Base-by-base conservation (phyloP, 2,888 invertebrate genomes). In the Drosophila nr. medialis region DNA sequence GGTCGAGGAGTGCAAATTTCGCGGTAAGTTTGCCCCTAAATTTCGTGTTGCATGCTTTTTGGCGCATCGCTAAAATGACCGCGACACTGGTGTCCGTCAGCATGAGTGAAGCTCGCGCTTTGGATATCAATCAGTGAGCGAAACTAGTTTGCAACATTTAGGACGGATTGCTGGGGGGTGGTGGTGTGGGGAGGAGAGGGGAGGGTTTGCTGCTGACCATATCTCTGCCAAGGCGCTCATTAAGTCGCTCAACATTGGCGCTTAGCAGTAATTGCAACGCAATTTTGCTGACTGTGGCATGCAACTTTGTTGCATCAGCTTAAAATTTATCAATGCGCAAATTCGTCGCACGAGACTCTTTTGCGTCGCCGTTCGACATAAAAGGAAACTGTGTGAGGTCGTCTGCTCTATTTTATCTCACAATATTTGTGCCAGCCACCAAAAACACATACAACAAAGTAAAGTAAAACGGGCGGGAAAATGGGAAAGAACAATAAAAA, bases 1-100 rank as follows among this genome's bases (percentile, higher is more conserved):
- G 90, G 94, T 95, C 50, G 94, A 95, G 75, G 94, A 95, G 92
- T 97, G 97, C 93, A 95, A 95, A 94, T 95, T 96, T 95, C 93
- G 92, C 94, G 93, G 91, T 91, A 72, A 88, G 91, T 91, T 18
- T 2, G 2, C 2, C 5, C 15, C 10, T 30, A 7, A 27, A 30
- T 8, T 50, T 42, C 15, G 2, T 45, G 49, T 29, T 59, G 88
- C 90, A 78, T 84, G 75, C 79, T 84, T 81, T 78, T 51, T 13
- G 85, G 90, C 40, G 10, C 21, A 13, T 7, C 27, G 42, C 0
- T 24, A 32, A 68, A 29, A 55, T 45, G 15, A 36, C 2, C 21
- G n/a, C 24, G 34, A 83, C 88, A 89, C 38, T 87, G 60, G 54
- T 68, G 80, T 87, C 79, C 67, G 36, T 30, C 18, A 50, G 32